These are phyloP conservation scores for Esox niger DNA, from an alignment of 2,113 vertebrate species.

Conservation along the genomic window DNA sequence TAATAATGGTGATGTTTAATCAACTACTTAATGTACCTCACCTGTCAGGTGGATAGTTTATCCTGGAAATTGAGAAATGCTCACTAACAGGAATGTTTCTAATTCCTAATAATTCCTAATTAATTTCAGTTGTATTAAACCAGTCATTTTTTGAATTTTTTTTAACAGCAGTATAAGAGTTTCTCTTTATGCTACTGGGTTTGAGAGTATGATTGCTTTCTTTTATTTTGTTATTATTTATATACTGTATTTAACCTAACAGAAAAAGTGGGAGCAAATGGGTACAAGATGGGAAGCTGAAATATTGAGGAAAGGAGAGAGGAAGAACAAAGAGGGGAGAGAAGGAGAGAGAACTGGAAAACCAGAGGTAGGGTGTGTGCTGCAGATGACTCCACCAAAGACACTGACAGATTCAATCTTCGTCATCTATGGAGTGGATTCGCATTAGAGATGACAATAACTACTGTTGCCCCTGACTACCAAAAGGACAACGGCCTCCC, in stretches of 20 bases:
- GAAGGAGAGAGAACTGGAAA: conserved; percentile 4
- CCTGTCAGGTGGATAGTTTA: no score
- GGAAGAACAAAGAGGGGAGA: background rate
- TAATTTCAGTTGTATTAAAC: conserved; percentile 50
- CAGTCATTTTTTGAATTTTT: conserved; percentile 36
- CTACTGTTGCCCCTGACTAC: background rate
- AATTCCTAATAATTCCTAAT: no score
- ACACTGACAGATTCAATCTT: no score
- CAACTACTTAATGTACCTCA: no score
- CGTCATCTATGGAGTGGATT: no score
- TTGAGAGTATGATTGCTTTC: background rate
- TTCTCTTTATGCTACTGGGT: background rate
- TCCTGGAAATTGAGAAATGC: no score
- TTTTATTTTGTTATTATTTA: conserved; percentile 41
- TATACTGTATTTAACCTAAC: conserved; percentile 18
- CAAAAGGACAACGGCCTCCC: conserved; percentile 31
- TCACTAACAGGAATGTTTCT: no score
- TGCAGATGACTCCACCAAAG: background rate
- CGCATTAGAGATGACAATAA: no score
- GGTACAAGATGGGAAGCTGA: background rate
- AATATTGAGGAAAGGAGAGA: background rate
- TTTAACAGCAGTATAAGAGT: background rate
- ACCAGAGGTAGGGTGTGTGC: no score
- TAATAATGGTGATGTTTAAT: no score
- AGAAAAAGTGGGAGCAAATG: conserved; percentile 8